These are phyloP conservation scores for Cheirogaleus medius DNA, from an alignment of 2,113 vertebrate genomes.

Conservation along the genomic window DNA sequence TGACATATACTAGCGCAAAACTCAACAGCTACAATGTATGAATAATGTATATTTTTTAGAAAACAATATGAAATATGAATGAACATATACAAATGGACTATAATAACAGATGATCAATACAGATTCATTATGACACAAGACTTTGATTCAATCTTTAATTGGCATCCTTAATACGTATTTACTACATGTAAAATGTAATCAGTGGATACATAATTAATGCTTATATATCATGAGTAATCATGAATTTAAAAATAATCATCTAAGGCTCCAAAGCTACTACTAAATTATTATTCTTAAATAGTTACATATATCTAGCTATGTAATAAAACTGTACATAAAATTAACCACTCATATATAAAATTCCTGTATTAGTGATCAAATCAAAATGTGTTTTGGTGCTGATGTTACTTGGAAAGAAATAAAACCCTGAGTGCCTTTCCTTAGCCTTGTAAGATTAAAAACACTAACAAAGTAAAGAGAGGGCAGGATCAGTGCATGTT, in stretches of 20 bases:
- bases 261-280: neutral
- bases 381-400: neutral
- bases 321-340: neutral
- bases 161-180: neutral
- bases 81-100: neutral
- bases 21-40: neutral
- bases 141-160: neutral
- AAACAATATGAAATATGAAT: slow-evolving; percentile 34
- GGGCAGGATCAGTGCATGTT: neutral
- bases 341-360: neutral
- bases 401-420: neutral
- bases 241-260: neutral
- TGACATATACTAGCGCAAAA: neutral
- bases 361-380: neutral
- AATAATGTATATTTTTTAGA: neutral
- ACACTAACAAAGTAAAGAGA: neutral
- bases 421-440: neutral
- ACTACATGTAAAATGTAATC: slow-evolving; percentile 3
- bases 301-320: neutral
- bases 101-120: neutral
- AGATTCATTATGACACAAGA: neutral
- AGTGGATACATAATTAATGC: neutral
- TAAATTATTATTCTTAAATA: neutral
- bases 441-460: neutral
- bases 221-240: neutral